phyloP scores from a whole-genome alignment of 2,113 vertebrate genomes.

The Gymnogyps californianus region DNA sequence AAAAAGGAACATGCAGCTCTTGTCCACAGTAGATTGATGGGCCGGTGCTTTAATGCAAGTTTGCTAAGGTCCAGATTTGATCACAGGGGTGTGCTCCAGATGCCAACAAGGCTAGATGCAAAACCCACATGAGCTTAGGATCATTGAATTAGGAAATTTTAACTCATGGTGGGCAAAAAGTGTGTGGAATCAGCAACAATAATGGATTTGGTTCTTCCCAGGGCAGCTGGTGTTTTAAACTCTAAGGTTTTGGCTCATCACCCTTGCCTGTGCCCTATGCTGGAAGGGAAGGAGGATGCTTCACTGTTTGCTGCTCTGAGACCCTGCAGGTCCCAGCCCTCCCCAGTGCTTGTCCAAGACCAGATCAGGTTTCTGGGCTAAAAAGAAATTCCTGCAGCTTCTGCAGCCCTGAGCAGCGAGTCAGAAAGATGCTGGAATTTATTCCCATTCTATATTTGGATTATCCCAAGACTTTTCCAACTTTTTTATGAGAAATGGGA shows the following conservation, averaged over 20 bases:
- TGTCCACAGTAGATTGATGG: background rate
- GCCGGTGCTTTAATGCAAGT: background rate
- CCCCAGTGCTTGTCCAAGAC: background rate
- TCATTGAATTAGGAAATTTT: background rate
- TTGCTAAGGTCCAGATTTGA: background rate
- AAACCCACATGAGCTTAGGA: background rate
- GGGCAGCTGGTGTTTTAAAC: background rate
- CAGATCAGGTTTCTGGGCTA: background rate
- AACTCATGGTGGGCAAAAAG: background rate
- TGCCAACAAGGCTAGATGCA: background rate
- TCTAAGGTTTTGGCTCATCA: background rate
- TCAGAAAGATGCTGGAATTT: background rate
- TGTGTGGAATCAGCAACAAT: background rate
- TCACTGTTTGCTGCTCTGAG: background rate
- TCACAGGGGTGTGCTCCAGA: fast-evolving
- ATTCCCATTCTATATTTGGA: background rate
- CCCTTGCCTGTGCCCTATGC: background rate
- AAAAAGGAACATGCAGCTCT: background rate
- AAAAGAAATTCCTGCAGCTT: background rate
- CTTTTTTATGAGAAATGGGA: background rate
- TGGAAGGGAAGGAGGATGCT: background rate
- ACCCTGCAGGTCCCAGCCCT: background rate
- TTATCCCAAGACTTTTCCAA: background rate
- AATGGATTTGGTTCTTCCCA: background rate
- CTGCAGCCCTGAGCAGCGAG: background rate